A percentile compares a stretch with the other conserved stretches of the same genome.
Evolutionary conservation across 1,140 invertebrate species (phyloP).

Genomic region (Eubasilissa regina): DNA sequence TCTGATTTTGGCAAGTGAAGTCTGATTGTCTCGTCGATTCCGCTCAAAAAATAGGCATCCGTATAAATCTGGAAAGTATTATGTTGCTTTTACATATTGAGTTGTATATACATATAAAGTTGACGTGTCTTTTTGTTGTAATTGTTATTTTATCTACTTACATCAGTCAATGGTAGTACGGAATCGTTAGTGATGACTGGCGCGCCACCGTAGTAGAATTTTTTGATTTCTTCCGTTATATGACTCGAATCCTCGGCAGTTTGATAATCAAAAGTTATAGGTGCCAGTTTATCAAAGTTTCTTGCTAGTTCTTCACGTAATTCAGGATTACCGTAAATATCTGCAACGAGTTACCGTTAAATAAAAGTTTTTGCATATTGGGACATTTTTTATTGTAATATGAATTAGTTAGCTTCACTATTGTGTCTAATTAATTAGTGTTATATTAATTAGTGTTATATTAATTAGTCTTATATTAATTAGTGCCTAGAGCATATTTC

Average conservation of each 20-base stretch:
- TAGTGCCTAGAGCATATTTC: too few species aligned
- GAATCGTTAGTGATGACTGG: slow-evolving; percentile 62
- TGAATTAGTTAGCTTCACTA: too few species aligned
- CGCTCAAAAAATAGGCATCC: slow-evolving; percentile 47
- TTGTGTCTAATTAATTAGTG: too few species aligned
- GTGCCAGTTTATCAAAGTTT: slow-evolving; percentile 63
- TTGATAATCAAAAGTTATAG: slow-evolving; percentile 60
- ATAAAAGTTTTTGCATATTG: background rate
- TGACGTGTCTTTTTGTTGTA: too few species aligned
- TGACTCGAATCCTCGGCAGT: slow-evolving; percentile 29
- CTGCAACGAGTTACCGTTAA: slow-evolving; percentile 48
- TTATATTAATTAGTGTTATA: too few species aligned
- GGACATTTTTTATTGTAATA: too few species aligned
- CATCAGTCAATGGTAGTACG: slow-evolving; percentile 63
- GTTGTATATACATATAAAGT: too few species aligned
- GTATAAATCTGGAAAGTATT: slow-evolving; percentile 53
- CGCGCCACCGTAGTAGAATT: slow-evolving; percentile 62
- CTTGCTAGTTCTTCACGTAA: slow-evolving; percentile 56
- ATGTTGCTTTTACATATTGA: too few species aligned
- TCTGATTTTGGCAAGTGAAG: slow-evolving; percentile 33
- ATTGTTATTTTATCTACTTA: slow-evolving; percentile 55
- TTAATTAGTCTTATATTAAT: too few species aligned
- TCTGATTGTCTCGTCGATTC: slow-evolving; percentile 52
- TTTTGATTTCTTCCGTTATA: slow-evolving; percentile 52
- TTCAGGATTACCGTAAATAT: slow-evolving; percentile 63